A percentile compares a stretch with the other conserved stretches of the same genome.
Evolutionary conservation across 2,888 invertebrate species (phyloP).

Genomic region (Scaptomyza flava): DNA sequence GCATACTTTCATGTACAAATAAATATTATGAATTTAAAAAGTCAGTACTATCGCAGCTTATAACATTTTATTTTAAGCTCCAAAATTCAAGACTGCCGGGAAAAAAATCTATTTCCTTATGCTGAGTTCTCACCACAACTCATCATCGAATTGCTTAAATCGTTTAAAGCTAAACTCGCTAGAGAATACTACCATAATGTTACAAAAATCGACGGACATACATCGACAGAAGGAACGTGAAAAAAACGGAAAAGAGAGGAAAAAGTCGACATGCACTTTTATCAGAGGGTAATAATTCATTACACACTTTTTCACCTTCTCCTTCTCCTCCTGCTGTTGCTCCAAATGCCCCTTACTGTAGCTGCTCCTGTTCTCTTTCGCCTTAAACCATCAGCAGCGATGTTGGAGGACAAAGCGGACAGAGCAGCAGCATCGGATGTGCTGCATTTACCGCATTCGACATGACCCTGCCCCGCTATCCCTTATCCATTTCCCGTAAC

Average conservation of each 20-base stretch:
- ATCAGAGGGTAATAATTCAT: slow-evolving; percentile 82
- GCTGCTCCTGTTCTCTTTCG: slow-evolving; percentile 50
- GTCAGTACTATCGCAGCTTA: too few species aligned
- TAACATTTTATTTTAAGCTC: too few species aligned
- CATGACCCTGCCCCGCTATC: slow-evolving; percentile 47
- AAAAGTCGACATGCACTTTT: slow-evolving; percentile 75
- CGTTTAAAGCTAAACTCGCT: slow-evolving; percentile 35
- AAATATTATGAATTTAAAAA: too few species aligned
- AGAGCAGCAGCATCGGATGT: slow-evolving; percentile 64
- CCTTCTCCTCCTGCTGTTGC: slow-evolving; percentile 21
- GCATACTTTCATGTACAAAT: too few species aligned
- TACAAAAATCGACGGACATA: slow-evolving; percentile 42
- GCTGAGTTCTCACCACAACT: background rate
- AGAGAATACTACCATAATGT: slow-evolving; percentile 30
- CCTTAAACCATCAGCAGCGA: slow-evolving; percentile 65
- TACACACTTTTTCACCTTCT: slow-evolving; percentile 65
- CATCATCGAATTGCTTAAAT: slow-evolving; percentile 8
- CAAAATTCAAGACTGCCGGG: background rate
- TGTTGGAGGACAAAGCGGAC: slow-evolving; percentile 19
- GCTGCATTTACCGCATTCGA: slow-evolving; percentile 77
- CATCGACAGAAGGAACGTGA: slow-evolving; percentile 13
- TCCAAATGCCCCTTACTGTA: slow-evolving; percentile 3
- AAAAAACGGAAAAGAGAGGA: slow-evolving; percentile 19
- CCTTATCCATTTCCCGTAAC: slow-evolving; percentile 23
- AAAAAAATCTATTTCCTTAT: too few species aligned